Conservation (phyloP, 1,140 invertebrate species). For the Musca domestica region DNA sequence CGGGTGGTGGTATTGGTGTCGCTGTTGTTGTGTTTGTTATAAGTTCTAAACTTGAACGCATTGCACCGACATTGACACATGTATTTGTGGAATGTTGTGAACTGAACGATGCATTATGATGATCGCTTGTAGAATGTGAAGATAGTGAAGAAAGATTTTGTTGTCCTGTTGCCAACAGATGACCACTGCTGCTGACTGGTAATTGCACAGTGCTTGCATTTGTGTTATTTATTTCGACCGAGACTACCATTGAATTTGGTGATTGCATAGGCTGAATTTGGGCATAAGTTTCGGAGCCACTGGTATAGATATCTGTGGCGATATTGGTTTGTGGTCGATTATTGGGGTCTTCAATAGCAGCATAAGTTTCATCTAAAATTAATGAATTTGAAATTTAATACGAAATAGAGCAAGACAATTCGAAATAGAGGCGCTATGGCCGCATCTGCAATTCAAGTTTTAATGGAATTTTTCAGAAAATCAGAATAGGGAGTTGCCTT, state of each 20-base stretch:
- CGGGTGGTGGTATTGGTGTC: conserved; percentile 43
- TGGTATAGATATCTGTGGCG: conserved; percentile 61
- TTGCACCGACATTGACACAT: background rate
- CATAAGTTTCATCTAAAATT: conserved; percentile 79
- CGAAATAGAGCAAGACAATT: too few relatives aligned
- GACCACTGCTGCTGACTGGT: background rate
- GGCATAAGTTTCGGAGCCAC: conserved; percentile 85
- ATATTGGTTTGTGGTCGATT: conserved; percentile 59
- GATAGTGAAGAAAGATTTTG: conserved; percentile 24
- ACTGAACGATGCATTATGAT: background rate
- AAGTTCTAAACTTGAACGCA: conserved; percentile 11
- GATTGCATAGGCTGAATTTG: conserved; percentile 70
- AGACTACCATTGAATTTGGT: conserved; percentile 56
- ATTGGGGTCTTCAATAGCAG: conserved; percentile 79
- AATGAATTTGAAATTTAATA: background rate
- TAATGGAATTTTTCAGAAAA: too few relatives aligned
- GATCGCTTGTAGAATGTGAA: background rate
- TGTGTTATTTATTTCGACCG: conserved; percentile 55
- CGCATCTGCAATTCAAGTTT: too few relatives aligned
- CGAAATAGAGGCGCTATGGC: too few relatives aligned
- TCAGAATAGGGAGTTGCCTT: too few relatives aligned
- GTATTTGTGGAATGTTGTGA: conserved; percentile 10
- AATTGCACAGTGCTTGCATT: conserved; percentile 15
- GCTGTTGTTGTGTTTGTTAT: too few relatives aligned
- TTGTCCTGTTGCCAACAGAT: conserved; percentile 27